Conservation (phyloP, 2,113 vertebrate genomes). For the Physeter macrocephalus region DNA sequence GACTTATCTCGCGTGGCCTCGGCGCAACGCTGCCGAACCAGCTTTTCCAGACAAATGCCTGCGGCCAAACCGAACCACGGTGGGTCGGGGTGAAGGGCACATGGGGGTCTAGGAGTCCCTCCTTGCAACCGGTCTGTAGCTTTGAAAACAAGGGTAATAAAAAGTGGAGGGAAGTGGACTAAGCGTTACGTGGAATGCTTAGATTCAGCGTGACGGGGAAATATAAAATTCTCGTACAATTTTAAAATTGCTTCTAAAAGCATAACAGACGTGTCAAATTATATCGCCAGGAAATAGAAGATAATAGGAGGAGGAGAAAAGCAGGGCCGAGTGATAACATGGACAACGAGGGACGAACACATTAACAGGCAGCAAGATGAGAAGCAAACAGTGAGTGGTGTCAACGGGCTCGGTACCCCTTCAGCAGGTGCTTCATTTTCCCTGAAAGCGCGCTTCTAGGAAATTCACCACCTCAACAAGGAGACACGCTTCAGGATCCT, state of each 20-base stretch:
- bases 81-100: neutral
- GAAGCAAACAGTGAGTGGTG: neutral
- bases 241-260: neutral
- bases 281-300: neutral
- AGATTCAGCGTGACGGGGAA: neutral
- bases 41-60: neutral
- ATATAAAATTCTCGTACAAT: neutral
- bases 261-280: neutral
- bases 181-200: neutral
- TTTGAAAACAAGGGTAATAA: neutral
- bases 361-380: accelerated
- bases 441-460: neutral
- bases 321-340: neutral
- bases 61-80: neutral
- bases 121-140: neutral
- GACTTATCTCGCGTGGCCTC: neutral
- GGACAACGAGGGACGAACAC: neutral
- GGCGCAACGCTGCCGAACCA: neutral
- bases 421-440: neutral
- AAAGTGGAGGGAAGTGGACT: neutral
- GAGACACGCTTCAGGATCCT: neutral
- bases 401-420: too few species aligned
- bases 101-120: neutral
- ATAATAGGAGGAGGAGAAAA: neutral
- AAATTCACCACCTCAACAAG: neutral